These are phyloP conservation scores for Sphaerophoria rueppellii DNA, from an alignment of 2,888 invertebrate genomes.

Conservation along the genomic window DNA sequence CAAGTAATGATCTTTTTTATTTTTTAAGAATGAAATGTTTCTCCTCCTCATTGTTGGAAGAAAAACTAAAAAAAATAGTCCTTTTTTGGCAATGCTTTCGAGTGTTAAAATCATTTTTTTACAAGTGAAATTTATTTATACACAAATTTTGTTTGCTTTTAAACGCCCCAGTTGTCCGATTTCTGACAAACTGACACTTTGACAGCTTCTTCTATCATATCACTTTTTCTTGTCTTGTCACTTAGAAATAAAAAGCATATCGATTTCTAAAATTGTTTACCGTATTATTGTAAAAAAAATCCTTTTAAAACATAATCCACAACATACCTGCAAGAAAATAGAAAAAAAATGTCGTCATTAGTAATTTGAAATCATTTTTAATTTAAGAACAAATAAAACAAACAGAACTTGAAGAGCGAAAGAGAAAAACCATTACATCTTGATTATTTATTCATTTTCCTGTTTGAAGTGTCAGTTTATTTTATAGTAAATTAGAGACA, in stretches of 20 bases:
- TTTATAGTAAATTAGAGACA: neutral
- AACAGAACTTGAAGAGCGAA: slow-evolving; percentile 32
- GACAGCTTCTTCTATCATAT: slow-evolving; percentile 52
- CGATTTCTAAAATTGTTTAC: slow-evolving; percentile 38
- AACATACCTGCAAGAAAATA: slow-evolving; percentile 61
- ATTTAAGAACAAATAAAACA: slow-evolving; percentile 30
- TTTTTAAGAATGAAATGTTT: too few relatives aligned
- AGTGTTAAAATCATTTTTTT: slow-evolving; percentile 3
- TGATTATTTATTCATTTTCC: slow-evolving; percentile 7
- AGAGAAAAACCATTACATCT: neutral
- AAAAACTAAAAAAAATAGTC: neutral
- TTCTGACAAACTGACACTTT: slow-evolving; percentile 52
- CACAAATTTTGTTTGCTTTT: neutral
- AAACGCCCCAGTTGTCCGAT: neutral
- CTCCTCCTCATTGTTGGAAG: neutral
- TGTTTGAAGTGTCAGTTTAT: slow-evolving; percentile 33
- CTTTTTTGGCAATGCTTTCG: neutral
- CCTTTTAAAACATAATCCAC: slow-evolving; percentile 43
- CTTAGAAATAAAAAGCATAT: slow-evolving; percentile 23
- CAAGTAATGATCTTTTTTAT: neutral
- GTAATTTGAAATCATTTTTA: slow-evolving; percentile 23
- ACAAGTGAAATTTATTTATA: neutral
- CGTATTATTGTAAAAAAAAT: neutral
- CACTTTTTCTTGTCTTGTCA: slow-evolving; percentile 6
- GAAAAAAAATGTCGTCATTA: slow-evolving; percentile 33